A percentile compares a stretch with the other conserved stretches of the same genome.
phyloP scores from a whole-genome alignment of 1,140 invertebrate genomes.

The Maniola jurtina region DNA sequence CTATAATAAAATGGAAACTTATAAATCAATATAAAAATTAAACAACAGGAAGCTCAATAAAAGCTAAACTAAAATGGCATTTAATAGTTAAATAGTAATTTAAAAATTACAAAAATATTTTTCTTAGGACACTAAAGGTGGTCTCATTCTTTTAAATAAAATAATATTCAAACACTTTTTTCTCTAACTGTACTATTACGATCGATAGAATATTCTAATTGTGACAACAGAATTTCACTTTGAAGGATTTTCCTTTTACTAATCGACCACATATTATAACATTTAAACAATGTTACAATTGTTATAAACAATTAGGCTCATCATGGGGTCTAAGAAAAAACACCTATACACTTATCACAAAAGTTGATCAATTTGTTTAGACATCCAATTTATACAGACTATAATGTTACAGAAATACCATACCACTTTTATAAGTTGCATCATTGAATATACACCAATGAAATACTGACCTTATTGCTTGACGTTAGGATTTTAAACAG shows the following conservation, averaged over 20 bases:
- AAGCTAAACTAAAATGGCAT: constrained; percentile 65
- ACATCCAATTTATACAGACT: constrained; percentile 24
- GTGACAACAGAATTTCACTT: no score
- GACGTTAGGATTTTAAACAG: no score
- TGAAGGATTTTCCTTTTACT: neutral
- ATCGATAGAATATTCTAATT: neutral
- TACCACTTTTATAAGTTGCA: no score
- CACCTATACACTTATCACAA: constrained; percentile 37
- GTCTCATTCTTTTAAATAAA: neutral
- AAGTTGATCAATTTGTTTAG: constrained; percentile 55
- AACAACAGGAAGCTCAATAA: constrained; percentile 59
- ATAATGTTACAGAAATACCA: constrained; percentile 1
- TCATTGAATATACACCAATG: no score
- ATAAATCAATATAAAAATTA: constrained; percentile 12
- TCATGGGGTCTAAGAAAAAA: constrained; percentile 38
- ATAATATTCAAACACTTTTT: neutral
- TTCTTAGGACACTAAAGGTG: constrained; percentile 5
- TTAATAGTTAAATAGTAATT: constrained; percentile 50
- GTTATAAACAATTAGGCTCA: constrained; percentile 39
- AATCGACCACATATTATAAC: constrained; percentile 11
- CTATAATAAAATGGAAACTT: constrained; percentile 5
- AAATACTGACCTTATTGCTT: no score
- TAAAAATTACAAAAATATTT: constrained; percentile 53
- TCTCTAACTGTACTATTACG: constrained; percentile 5
- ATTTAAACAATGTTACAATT: constrained; percentile 25